Evolutionary conservation across 1,140 invertebrate species (phyloP).

Genomic region (Pseudomyrmex cubaensis): DNA sequence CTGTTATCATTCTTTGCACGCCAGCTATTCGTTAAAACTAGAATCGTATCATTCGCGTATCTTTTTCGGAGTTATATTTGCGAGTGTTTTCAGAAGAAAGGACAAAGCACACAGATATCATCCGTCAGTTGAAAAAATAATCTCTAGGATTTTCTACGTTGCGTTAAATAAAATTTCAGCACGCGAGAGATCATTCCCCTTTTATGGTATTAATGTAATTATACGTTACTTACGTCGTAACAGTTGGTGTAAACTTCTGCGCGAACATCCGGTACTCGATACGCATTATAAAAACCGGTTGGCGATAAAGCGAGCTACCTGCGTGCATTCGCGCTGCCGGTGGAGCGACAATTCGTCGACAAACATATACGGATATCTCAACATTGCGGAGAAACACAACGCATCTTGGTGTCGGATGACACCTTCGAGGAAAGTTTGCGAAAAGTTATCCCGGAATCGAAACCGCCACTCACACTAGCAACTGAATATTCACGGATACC

Average conservation of each 20-base stretch:
- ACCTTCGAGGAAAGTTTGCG: conserved; percentile 50
- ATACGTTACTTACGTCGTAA: conserved; percentile 34
- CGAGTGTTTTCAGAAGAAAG: conserved; percentile 15
- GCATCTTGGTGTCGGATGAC: conserved; percentile 43
- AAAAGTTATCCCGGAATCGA: conserved; percentile 59
- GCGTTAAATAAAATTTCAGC: not conserved
- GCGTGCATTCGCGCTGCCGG: conserved; percentile 1
- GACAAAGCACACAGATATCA: conserved; percentile 9
- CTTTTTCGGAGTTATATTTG: conserved; percentile 32
- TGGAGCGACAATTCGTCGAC: conserved; percentile 20
- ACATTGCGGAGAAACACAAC: conserved; percentile 6
- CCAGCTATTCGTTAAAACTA: conserved; percentile 40
- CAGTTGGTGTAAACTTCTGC: conserved; percentile 30
- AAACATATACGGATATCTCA: conserved; percentile 29
- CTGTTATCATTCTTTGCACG: conserved; percentile 45
- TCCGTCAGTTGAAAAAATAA: conserved; percentile 5
- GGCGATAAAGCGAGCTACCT: conserved; percentile 51
- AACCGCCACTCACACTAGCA: not conserved
- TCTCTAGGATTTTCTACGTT: not conserved
- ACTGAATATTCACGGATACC: conserved; percentile 45
- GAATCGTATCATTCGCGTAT: conserved; percentile 43
- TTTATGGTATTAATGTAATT: conserved; percentile 22
- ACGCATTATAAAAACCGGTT: conserved; percentile 50
- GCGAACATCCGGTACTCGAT: conserved; percentile 48
- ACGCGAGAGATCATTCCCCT: not conserved